Conservation (phyloP, 2,797 vertebrate species). For the Enteromius viviparus region DNA sequence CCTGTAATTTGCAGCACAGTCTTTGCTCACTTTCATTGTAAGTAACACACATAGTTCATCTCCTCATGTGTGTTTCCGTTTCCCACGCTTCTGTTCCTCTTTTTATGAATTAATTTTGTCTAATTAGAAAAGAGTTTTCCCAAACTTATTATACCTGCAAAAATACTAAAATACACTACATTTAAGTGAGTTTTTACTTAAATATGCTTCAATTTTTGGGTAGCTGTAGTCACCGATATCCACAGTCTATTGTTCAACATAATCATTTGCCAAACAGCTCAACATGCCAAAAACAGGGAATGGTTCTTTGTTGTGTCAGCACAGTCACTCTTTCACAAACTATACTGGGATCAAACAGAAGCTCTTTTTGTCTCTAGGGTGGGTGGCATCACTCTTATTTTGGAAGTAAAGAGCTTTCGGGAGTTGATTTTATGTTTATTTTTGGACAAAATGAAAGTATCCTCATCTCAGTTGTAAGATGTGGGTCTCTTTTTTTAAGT, state of each 20-base stretch:
- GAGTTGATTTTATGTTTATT: slow-evolving; percentile 38
- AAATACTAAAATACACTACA: neutral
- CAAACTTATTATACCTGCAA: neutral
- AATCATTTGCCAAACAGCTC: slow-evolving; percentile 67
- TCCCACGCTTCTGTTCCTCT: slow-evolving; percentile 10
- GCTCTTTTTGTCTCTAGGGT: slow-evolving; percentile 54
- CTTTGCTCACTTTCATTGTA: neutral
- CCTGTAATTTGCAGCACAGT: neutral
- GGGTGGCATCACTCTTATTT: slow-evolving; percentile 48
- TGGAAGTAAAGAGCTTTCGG: slow-evolving; percentile 31
- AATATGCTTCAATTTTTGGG: neutral
- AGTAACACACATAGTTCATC: neutral
- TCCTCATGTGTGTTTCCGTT: neutral
- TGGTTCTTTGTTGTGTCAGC: slow-evolving; percentile 67
- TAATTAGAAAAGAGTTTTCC: neutral
- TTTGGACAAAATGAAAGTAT: slow-evolving; percentile 21
- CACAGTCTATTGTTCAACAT: slow-evolving; percentile 71
- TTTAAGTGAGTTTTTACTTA: neutral
- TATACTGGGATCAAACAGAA: slow-evolving; percentile 72
- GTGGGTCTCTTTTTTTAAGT: slow-evolving; percentile 24
- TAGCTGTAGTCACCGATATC: neutral
- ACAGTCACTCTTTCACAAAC: slow-evolving; percentile 70
- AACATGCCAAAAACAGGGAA: slow-evolving; percentile 78
- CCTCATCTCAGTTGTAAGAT: slow-evolving; percentile 20
- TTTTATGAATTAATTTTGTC: neutral